Evolutionary conservation across 2,113 vertebrate genomes (phyloP), one percentile per base, ranked within the genome.

Genomic region (Bostrychus sinensis): DNA sequence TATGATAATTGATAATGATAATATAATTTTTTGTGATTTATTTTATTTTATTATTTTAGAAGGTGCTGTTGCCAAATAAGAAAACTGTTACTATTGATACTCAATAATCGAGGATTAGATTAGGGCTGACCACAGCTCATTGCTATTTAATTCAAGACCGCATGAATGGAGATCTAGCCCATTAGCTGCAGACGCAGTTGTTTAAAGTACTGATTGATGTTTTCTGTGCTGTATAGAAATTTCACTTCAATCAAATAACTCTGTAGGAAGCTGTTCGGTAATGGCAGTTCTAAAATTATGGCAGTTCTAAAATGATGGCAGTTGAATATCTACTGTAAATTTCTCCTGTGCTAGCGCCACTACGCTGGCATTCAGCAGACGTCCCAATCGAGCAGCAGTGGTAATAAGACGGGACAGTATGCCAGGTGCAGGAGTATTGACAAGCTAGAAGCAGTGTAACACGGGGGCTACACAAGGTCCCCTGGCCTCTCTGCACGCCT

Each of bases 341-440:
- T 76, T 58, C 66, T 93, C 92, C 26, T 93, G 92, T 86, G 93
- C 93, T 63, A 90, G 91, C 26, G 94, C 93, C 57, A 74, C 82
- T 89, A 91, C 93, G 72, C 89, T 93, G 82, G 94, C 91, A 90
- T 92, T 91, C 56, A 61, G 79, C 37, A 72, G 76, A 84, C 45
- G 25, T 71, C 64, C 46, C 82, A 75, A 73, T 81, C 42, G 66
- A 82, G 79, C 65, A 38, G 78, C 4, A 39, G 80, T 54, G 73
- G 75, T 88, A 84, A 84, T 85, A 81, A 84, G 78, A 87, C 81
- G 74, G 84, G 80, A 84, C 86, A 71, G 78, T 78, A 28, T 82
- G 81, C 78, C 87, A 85, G 85, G 81, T 88, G 86, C 51, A 56
- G 73, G 54, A 78, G 75, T 84, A 85, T 82, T 86, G 89, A 88